Evolutionary conservation across 2,113 vertebrate species (phyloP).

Genomic region (Lophochroa leadbeateri): DNA sequence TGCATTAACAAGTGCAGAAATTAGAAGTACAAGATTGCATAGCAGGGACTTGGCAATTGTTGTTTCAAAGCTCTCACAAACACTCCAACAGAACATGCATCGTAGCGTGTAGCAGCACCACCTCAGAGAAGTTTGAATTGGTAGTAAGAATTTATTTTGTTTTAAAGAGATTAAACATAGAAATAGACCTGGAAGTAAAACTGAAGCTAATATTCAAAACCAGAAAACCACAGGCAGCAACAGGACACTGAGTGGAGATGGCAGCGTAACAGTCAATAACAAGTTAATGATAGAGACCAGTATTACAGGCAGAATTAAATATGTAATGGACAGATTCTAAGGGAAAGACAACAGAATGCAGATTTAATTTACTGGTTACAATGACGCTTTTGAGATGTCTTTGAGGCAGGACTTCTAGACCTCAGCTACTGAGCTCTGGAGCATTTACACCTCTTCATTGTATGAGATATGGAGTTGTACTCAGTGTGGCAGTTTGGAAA

Average conservation of each 20-base stretch:
- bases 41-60: neutral
- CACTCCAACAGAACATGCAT: accelerated
- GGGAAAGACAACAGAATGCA: neutral
- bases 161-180: neutral
- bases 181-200: neutral
- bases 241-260: neutral
- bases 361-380: neutral
- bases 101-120: neutral
- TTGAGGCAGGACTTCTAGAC: neutral
- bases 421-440: neutral
- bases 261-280: neutral
- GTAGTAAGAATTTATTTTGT: neutral
- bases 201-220: neutral
- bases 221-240: neutral
- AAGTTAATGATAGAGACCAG: neutral
- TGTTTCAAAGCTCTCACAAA: neutral
- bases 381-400: neutral
- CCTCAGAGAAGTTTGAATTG: neutral
- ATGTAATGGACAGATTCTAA: neutral
- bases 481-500: neutral
- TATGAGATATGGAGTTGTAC: neutral
- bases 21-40: neutral
- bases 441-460: neutral
- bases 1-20: neutral
- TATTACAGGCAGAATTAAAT: neutral